Evolutionary conservation across 2,113 vertebrate species (phyloP).

Genomic region (Microcebus jonahi): DNA sequence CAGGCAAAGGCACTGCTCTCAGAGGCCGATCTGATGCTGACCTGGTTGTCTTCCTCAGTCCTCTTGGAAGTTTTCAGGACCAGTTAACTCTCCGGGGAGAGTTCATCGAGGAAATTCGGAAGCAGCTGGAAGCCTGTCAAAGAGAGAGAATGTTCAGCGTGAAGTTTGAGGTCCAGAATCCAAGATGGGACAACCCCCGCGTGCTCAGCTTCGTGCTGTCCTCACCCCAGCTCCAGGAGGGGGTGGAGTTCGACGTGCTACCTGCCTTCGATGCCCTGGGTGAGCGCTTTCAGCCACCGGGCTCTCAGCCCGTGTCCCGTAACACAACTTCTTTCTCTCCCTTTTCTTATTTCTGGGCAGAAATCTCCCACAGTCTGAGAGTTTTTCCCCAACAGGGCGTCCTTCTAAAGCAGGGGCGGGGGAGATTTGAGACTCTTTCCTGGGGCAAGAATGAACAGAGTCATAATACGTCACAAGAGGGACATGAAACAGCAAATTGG

Average conservation of each 20-base stretch:
- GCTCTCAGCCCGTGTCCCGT: background rate
- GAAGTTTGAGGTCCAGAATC: background rate
- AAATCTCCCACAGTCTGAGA: too few species aligned
- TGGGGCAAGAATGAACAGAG: background rate
- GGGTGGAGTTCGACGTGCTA: conserved; percentile 65
- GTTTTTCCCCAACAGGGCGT: background rate
- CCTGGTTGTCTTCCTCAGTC: conserved; percentile 67
- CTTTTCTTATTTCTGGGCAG: background rate
- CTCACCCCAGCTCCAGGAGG: accelerated
- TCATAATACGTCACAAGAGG: background rate
- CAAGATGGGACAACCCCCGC: accelerated
- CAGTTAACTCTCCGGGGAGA: background rate
- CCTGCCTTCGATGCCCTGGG: conserved; percentile 65
- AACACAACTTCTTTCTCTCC: accelerated
- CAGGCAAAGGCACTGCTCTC: conserved; percentile 59
- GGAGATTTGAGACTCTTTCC: background rate
- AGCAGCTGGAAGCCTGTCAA: background rate
- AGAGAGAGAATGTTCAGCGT: accelerated
- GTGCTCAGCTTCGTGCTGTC: conserved; percentile 50
- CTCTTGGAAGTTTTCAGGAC: conserved; percentile 43
- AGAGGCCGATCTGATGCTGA: conserved; percentile 59
- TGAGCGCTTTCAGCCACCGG: background rate
- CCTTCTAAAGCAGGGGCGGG: background rate
- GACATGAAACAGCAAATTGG: background rate
- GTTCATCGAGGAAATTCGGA: conserved; percentile 6